Evolutionary conservation across 2,888 invertebrate genomes (phyloP).

Genomic region (Pseudococcus longispinus): DNA sequence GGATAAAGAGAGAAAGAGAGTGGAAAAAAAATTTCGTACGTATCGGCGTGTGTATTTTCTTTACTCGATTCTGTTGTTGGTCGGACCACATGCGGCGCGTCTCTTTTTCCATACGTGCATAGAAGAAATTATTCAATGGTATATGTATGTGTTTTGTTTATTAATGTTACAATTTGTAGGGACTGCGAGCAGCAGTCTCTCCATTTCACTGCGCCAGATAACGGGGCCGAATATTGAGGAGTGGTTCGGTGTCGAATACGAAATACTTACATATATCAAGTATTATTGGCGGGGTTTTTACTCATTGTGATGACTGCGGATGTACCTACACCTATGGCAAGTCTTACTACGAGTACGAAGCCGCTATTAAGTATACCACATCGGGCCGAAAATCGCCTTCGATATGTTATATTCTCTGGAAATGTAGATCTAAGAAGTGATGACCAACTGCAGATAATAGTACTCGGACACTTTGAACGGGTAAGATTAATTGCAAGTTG

Average conservation of each 20-base stretch:
- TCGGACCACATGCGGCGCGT: constrained; percentile 39
- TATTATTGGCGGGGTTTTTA: neutral
- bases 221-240: neutral
- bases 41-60: neutral
- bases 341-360: neutral
- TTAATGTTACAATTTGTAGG: constrained; percentile 42
- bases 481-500: constrained; percentile 15
- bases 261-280: neutral
- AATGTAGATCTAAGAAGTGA: neutral
- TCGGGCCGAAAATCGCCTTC: neutral
- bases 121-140: neutral
- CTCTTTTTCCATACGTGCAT: neutral
- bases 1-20: neutral
- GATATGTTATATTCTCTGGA: neutral
- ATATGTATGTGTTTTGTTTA: constrained; percentile 16
- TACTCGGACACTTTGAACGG: neutral
- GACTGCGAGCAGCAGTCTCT: neutral
- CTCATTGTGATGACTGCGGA: neutral
- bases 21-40: constrained; percentile 24
- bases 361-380: neutral
- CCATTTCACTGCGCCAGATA: neutral
- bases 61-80: neutral
- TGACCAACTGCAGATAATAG: neutral
- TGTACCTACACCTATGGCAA: neutral
- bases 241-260: neutral